These are phyloP conservation scores for Cebus imitator DNA, from an alignment of 2,113 vertebrate species.

Conservation along the genomic window DNA sequence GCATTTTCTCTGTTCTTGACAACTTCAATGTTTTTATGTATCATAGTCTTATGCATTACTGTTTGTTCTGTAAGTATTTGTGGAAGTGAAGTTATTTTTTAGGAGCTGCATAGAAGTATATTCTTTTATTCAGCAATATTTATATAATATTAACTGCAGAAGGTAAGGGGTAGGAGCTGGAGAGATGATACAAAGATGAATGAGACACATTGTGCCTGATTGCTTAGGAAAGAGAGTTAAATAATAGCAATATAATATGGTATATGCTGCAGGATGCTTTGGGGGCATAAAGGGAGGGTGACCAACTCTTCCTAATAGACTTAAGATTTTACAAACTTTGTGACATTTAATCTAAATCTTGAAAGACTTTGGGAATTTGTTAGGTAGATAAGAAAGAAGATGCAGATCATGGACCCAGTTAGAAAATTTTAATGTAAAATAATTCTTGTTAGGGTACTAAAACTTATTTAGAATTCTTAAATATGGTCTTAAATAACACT, in stretches of 20 bases:
- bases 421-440: not conserved
- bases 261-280: not conserved
- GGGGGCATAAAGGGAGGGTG: not conserved
- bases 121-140: not conserved
- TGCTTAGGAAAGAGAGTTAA: not conserved
- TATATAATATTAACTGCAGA: not conserved
- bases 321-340: not conserved
- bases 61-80: not conserved
- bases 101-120: not conserved
- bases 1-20: not conserved
- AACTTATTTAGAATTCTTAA: not conserved
- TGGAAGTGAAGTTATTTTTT: not conserved
- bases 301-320: not conserved
- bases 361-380: not conserved
- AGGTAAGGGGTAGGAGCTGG: not conserved
- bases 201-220: not conserved
- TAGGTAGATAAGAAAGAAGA: not conserved
- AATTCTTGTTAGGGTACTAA: not conserved
- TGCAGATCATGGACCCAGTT: not conserved
- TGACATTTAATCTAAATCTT: not conserved
- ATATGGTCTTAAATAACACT: not conserved
- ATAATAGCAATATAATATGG: not conserved
- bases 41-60: not conserved
- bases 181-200: not conserved
- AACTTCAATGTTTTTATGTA: not conserved